Base-by-base conservation (phyloP, 2,888 invertebrate genomes). In the Cryptocephalus moraei region DNA sequence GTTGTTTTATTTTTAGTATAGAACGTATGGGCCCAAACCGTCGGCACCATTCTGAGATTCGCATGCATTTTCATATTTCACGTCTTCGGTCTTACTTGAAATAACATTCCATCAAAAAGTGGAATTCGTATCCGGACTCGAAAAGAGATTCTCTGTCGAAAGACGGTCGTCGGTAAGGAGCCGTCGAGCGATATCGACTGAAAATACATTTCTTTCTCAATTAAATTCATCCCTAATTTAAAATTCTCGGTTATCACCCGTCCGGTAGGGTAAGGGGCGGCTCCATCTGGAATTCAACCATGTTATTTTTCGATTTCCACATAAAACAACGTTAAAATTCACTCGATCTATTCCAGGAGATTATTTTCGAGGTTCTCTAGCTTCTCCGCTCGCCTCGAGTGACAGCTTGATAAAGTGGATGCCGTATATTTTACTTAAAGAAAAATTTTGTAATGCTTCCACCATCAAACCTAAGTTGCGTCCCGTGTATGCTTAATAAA, bases 391-490 rank as follows among this genome's bases (percentile, higher is more conserved):
- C 36, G n/a, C 11, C 36, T 36, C n/a, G 36, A 58, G 58, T 64
- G 66, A 65, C 65, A 64, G 63, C 58, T 65, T 66, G 65, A 67
- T 67, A 62, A 66, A 67, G 66, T 64, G 63, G 62, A 59, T 61
- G 63, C 60, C 60, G 62, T 65, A 66, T 66, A 64, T 66, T 63
- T 62, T 62, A 63, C 62, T 62, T 59, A 60, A 54, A 57, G 62
- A 64, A 63, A 65, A 64, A 64, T 61, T 62, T 61, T 56, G 52
- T 47, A 49, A 56, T 56, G 55, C 51, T 53, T 51, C 49, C 43
- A 52, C 46, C 55, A 58, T 56, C 53, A 56, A 47, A 55, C 55
- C 55, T 55, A 50, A 56, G 55, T 56, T 53, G 53, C 50, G 53
- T 51, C 52, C 50, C 50, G 51, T 57, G 56, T 55, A 54, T 57